Evolutionary conservation across 2,888 invertebrate genomes (phyloP).

Genomic region (Apeira syringaria): DNA sequence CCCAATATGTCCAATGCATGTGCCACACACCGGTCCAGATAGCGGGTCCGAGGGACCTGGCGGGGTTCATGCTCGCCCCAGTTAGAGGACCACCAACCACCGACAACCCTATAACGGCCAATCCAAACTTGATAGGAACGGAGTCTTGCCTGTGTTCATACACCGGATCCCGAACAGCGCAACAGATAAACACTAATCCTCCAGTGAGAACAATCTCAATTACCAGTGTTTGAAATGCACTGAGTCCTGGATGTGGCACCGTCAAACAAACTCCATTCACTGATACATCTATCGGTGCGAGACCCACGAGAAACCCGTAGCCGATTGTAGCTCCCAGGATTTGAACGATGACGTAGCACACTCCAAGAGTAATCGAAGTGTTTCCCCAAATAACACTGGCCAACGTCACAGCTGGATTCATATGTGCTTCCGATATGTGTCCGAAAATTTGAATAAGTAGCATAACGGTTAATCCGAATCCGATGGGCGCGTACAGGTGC

Average conservation of each 20-base stretch:
- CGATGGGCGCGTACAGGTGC: slow-evolving; percentile 77
- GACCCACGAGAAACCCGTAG: slow-evolving; percentile 83
- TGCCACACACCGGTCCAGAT: slow-evolving; percentile 86
- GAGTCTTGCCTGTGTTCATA: slow-evolving; percentile 86
- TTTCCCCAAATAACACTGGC: slow-evolving; percentile 85
- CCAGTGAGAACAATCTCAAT: slow-evolving; percentile 86
- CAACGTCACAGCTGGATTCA: slow-evolving; percentile 90
- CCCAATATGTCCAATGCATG: slow-evolving; percentile 89
- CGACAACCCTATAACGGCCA: slow-evolving; percentile 86
- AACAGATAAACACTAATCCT: slow-evolving; percentile 86
- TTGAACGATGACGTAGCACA: slow-evolving; percentile 86
- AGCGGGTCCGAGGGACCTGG: slow-evolving; percentile 88
- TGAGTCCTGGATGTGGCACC: slow-evolving; percentile 72
- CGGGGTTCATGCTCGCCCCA: slow-evolving; percentile 89
- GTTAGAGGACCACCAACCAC: slow-evolving; percentile 87
- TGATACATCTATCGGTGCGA: slow-evolving; percentile 69
- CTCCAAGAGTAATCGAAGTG: slow-evolving; percentile 79
- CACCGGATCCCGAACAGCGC: slow-evolving; percentile 89
- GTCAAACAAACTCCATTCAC: slow-evolving; percentile 85
- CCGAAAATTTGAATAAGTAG: slow-evolving; percentile 89
- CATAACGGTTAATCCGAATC: slow-evolving; percentile 88
- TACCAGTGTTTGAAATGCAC: slow-evolving; percentile 78
- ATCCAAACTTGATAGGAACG: slow-evolving; percentile 86
- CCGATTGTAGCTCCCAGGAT: slow-evolving; percentile 87
- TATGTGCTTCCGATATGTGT: slow-evolving; percentile 90